Evolutionary conservation across 2,888 invertebrate genomes (phyloP), one percentile per base, ranked within the genome.

Genomic region (Tineola bisselliella): DNA sequence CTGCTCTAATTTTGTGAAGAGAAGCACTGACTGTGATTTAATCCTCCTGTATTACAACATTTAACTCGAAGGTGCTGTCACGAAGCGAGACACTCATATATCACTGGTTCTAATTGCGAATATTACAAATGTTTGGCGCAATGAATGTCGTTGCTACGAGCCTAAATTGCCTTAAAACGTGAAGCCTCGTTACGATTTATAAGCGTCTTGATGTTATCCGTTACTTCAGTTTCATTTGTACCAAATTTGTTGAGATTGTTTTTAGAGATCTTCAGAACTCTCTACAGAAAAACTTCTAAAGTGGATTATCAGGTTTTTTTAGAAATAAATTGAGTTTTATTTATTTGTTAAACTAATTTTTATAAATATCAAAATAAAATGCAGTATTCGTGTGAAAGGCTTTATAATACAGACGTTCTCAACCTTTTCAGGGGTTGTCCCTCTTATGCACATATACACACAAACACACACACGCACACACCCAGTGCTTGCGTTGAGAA

Each of bases 91-190:
- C 1, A 13, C 33, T 58, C 58, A 11, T 75, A 73, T 73, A 75
- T 75, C 70, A 72, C 71, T 64, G 64, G 62, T 64, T 70, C 70
- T 74, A 74, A 76, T 76, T 76, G 70, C 71, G 64, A 73, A 73
- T 75, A 71, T 72, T 66, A 70, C 66, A 66, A 68, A 69, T 67
- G 67, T 69, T 67, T 70, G 68, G 66, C 62, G 66, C 62, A 69
- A 71, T 72, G 65, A 70, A 65, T 63, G 63, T 65, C 62, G 63
- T 61, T 58, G 25, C 30, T 30, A 58, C 33, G 58, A 58, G 13
- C 6, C 58, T 13, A 58, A 19, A 19, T 33, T 33, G 58, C 58
- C 33, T 58, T 58, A 58, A 58, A 56, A 54, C 54, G 19, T 54
- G 19, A 54, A 54, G 18, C 54, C 19, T 54, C 54, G 54, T 54